Percentiles rank a stretch among this genome's conserved stretches.
Conservation (phyloP, 2,888 invertebrate species). For the Zaprionus obscuricornis region DNA sequence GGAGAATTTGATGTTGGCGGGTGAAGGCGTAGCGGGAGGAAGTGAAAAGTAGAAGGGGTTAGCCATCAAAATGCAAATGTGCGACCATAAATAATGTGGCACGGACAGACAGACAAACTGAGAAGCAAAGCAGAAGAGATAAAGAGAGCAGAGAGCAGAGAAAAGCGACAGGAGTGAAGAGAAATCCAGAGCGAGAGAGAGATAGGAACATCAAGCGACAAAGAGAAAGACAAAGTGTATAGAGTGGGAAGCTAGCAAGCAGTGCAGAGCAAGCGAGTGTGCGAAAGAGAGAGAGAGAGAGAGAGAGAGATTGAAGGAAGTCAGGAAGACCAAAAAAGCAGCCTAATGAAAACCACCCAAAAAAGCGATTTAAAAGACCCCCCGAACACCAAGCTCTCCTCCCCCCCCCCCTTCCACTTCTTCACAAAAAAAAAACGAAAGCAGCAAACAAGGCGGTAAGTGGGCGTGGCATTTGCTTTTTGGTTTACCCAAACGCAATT, state of each 20-base stretch:
- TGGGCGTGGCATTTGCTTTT: conserved; percentile 47
- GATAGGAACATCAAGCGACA: conserved; percentile 14
- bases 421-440: conserved; percentile 33
- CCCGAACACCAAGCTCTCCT: conserved; percentile 23
- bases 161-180: conserved; percentile 13
- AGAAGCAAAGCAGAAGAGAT: conserved; percentile 2
- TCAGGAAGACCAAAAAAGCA: conserved; percentile 14
- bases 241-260: neutral
- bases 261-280: too few relatives aligned
- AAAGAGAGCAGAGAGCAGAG: too few relatives aligned
- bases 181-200: conserved; percentile 4
- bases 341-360: conserved; percentile 74
- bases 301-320: conserved; percentile 6
- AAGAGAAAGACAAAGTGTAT: conserved; percentile 6
- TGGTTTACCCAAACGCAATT: conserved; percentile 30
- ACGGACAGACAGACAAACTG: conserved; percentile 41
- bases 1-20: too few relatives aligned
- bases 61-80: conserved; percentile 78
- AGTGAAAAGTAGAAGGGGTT: conserved; percentile 28
- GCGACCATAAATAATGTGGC: conserved; percentile 71
- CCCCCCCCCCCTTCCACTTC: neutral
- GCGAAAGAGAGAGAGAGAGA: neutral
- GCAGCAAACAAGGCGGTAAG: too few relatives aligned
- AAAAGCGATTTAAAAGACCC: conserved; percentile 63
- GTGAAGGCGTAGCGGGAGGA: conserved; percentile 3